These are phyloP conservation scores for Fundulus diaphanus DNA, from an alignment of 2,797 vertebrate genomes.

Conservation along the genomic window DNA sequence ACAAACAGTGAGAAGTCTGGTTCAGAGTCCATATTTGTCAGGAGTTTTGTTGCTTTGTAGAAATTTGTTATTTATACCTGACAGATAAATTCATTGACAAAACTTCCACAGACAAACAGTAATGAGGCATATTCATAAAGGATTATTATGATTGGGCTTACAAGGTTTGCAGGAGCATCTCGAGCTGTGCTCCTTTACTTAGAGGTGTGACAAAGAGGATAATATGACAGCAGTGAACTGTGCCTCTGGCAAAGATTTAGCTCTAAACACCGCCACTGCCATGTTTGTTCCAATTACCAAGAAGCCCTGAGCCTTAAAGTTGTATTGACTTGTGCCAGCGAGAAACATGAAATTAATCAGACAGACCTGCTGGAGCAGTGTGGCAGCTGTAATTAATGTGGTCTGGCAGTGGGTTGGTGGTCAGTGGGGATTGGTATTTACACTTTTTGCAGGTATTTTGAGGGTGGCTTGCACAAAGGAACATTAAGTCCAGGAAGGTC, in stretches of 20 bases:
- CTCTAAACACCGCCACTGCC: conserved; percentile 74
- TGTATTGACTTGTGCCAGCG: conserved; percentile 83
- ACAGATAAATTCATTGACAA: conserved; percentile 41
- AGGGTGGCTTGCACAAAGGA: conserved; percentile 12
- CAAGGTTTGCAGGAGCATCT: conserved; percentile 41
- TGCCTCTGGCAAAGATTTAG: conserved; percentile 72
- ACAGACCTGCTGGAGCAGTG: conserved; percentile 64
- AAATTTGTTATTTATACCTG: conserved; percentile 14
- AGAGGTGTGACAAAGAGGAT: conserved; percentile 69
- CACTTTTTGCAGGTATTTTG: conserved; percentile 27
- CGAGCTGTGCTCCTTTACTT: conserved; percentile 54
- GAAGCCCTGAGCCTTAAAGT: conserved; percentile 86
- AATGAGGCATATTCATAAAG: conserved; percentile 50
- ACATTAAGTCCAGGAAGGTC: conserved; percentile 28
- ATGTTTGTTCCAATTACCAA: conserved; percentile 90
- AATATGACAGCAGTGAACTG: conserved; percentile 60
- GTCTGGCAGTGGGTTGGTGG: conserved; percentile 44
- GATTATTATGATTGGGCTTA: conserved; percentile 64
- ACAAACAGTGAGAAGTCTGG: background rate
- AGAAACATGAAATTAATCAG: conserved; percentile 70
- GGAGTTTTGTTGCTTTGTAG: background rate
- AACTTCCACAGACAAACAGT: conserved; percentile 45
- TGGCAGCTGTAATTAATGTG: conserved; percentile 67
- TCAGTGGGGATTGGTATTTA: conserved; percentile 47
- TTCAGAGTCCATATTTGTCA: background rate